A percentile compares a stretch with the other conserved stretches of the same genome.
Evolutionary conservation across 2,797 vertebrate species (phyloP).

Genomic region (Capromys pilorides): DNA sequence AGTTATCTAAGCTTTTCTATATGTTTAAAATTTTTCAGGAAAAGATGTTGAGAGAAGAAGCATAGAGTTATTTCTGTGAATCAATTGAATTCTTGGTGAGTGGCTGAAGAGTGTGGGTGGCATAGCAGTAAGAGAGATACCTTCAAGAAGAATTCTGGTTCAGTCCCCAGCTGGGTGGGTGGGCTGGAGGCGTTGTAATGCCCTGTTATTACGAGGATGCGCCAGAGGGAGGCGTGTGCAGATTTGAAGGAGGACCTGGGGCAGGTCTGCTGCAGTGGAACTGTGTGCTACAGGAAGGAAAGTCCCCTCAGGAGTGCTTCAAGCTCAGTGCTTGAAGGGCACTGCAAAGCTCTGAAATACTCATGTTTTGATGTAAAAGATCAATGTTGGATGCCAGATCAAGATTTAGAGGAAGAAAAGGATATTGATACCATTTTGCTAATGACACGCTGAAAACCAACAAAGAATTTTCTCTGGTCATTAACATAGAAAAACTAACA

Average conservation of each 20-base stretch:
- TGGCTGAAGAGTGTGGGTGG: not conserved
- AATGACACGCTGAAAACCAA: slow-evolving; percentile 52
- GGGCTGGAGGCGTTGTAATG: too few species aligned
- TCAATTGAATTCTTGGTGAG: not conserved
- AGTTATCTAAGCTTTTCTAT: not conserved
- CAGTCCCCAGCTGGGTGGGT: too few species aligned
- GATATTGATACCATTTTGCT: slow-evolving; percentile 87
- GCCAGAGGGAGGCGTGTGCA: too few species aligned
- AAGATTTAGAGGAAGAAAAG: slow-evolving; percentile 96
- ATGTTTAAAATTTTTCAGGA: not conserved
- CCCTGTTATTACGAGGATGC: too few species aligned
- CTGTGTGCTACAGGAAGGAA: slow-evolving; percentile 90
- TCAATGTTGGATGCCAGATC: slow-evolving; percentile 95
- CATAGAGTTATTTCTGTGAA: not conserved
- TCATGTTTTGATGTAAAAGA: slow-evolving; percentile 98
- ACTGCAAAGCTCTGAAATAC: slow-evolving; percentile 92
- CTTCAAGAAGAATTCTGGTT: not conserved
- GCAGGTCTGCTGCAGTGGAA: too few species aligned
- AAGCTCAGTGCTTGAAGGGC: slow-evolving; percentile 88
- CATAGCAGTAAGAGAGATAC: not conserved
- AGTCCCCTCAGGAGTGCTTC: slow-evolving; percentile 93
- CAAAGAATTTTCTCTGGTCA: not conserved
- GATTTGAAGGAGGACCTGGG: too few species aligned
- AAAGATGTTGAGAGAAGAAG: not conserved
- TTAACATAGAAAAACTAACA: slow-evolving; percentile 43